Percentiles rank a stretch among this genome's conserved stretches.
Conservation (phyloP, 2,797 vertebrate genomes). For the Allobates femoralis region DNA sequence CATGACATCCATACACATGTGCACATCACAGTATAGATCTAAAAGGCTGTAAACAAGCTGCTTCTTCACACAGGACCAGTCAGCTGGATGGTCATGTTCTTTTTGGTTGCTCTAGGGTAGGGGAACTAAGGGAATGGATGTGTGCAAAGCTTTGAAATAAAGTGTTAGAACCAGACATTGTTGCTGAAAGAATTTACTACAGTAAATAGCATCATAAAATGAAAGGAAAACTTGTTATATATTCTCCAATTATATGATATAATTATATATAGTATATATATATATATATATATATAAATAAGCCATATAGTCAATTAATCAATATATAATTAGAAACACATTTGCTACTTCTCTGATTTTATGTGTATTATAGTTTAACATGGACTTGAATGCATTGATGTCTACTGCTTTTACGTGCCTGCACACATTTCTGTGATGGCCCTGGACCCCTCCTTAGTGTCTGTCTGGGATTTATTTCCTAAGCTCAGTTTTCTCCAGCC, state of each 20-base stretch:
- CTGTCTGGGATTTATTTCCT: no score
- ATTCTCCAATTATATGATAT: neutral
- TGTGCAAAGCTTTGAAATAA: conserved; percentile 3
- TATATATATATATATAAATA: no score
- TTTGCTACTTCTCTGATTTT: no score
- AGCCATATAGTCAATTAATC: no score
- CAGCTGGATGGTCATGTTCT: conserved; percentile 27
- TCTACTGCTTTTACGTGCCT: no score
- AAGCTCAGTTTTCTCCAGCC: no score
- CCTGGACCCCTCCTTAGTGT: no score
- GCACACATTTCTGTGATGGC: no score
- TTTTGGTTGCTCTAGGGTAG: neutral
- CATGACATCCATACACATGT: neutral
- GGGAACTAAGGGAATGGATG: conserved; percentile 12
- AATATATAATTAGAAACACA: no score
- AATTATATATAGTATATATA: no score
- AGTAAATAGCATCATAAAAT: neutral
- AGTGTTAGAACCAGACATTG: conserved; percentile 12
- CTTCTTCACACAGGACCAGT: neutral
- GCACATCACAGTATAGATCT: neutral
- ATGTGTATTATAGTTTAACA: no score
- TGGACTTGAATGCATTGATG: no score
- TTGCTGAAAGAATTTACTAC: neutral
- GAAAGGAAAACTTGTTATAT: neutral
- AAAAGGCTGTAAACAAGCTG: neutral